These are phyloP conservation scores for Hypotaenidia okinawae DNA, from an alignment of 2,797 vertebrate genomes.

Conservation along the genomic window DNA sequence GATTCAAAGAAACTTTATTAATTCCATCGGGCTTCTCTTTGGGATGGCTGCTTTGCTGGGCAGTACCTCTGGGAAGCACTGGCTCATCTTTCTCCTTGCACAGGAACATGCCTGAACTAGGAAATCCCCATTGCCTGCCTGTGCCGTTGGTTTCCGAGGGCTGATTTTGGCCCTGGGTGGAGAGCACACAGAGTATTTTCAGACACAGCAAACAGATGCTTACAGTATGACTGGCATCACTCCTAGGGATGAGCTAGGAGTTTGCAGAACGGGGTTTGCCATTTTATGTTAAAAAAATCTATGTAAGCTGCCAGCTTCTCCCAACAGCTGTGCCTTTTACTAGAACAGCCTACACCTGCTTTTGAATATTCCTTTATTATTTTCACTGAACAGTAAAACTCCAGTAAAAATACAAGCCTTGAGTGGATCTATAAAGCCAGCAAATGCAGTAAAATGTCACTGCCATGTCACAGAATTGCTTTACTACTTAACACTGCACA, in stretches of 20 bases:
- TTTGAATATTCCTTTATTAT: constrained; percentile 59
- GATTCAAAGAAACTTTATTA: neutral
- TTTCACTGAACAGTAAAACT: constrained; percentile 68
- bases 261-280: neutral
- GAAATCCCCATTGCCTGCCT: neutral
- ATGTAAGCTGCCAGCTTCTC: neutral
- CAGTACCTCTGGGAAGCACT: neutral
- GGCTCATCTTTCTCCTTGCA: neutral
- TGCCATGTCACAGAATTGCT: constrained; percentile 68
- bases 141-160: accelerated
- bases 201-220: neutral
- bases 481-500: constrained; percentile 76
- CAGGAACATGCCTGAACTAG: neutral
- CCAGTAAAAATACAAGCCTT: constrained; percentile 71
- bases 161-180: neutral
- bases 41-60: neutral
- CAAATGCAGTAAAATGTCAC: constrained; percentile 70
- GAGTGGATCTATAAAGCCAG: constrained; percentile 64
- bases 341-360: constrained; percentile 50
- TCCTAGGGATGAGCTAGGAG: neutral
- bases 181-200: neutral
- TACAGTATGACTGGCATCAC: neutral
- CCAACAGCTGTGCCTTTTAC: constrained; percentile 46
- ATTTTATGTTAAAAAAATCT: neutral
- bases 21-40: neutral